Base-by-base conservation (phyloP, 2,888 invertebrate genomes). In the Scaeva pyrastri region DNA sequence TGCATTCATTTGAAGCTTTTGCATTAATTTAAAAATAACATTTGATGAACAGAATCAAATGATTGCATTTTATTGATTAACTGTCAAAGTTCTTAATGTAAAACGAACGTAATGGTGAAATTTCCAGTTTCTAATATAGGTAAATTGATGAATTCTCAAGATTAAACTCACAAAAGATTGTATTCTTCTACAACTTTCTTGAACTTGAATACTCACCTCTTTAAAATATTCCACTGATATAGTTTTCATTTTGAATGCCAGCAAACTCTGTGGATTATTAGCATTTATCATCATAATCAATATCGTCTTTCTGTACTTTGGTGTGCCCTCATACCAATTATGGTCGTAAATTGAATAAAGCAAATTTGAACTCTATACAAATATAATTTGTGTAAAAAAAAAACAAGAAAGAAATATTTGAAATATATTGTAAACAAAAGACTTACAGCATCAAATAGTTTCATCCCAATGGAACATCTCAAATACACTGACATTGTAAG, bases 301-400 rank as follows among this genome's bases (percentile, higher is more conserved):
- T n/a, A 80, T 19, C 19, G 45, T 70, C 52, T 62, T 70, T 12
- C 79, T 58, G 62, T 80, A 80, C 23, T 8, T 52, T 0, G 74
- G 68, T 19, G 50, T 68, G 6, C 68, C 80, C 12, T 74, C 60
- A 45, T 80, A 80, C 80, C 80, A 80, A 14, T 74, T 80, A 10
- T 68, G 68, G 0, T 74, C 66, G 19, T 80, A 80, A 39, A 74
- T 74, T 16, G 79, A 56, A 55, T 23, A 14, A 19, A 73, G 16
- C 11, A 80, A 68, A 43, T 26, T 36, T 23, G 52, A 60, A 14
- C 66, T 73, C 79, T 79, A 60, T 12, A 52, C 41, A 2, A 0
- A 10, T n/a, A 3, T 19, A 14, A 21, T 45, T 55, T 31, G 0
- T 14, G 1, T n/a, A 8, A 64, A 6, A 14, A 19, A 21, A 31